phyloP scores from a whole-genome alignment of 1,140 invertebrate genomes.

The Drosophila auraria region DNA sequence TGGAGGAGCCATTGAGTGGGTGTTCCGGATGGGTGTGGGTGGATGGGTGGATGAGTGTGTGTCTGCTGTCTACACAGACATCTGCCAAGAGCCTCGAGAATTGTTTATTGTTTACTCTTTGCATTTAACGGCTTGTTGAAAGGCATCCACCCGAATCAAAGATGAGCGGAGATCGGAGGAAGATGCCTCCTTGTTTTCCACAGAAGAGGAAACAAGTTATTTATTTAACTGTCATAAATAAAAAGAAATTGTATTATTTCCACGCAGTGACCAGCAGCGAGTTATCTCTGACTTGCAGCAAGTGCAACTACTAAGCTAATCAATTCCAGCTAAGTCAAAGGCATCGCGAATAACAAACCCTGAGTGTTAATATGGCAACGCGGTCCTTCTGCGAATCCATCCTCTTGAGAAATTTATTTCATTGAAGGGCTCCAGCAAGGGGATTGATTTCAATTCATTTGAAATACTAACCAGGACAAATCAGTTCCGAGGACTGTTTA shows the following conservation, averaged over 20 bases:
- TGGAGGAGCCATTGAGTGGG: conserved; percentile 9
- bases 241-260: background rate
- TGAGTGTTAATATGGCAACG: background rate
- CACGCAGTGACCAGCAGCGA: background rate
- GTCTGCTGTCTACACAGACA: conserved; percentile 36
- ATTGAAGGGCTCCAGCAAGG: background rate
- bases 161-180: conserved; percentile 6
- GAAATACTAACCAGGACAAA: background rate
- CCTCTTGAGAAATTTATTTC: background rate
- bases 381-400: background rate
- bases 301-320: background rate
- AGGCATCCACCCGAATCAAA: conserved; percentile 31
- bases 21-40: background rate
- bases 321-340: background rate
- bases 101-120: conserved; percentile 54
- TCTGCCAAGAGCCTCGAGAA: conserved; percentile 33
- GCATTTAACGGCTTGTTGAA: conserved; percentile 42
- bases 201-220: conserved; percentile 30
- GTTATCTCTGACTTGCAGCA: no score
- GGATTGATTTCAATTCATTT: conserved; percentile 21
- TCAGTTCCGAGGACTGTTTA: background rate
- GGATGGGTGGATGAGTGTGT: background rate
- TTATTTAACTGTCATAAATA: conserved; percentile 28
- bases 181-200: conserved; percentile 9
- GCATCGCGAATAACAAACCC: no score